Base-by-base conservation (phyloP, 2,888 invertebrate genomes). In the Deilephila porcellus region DNA sequence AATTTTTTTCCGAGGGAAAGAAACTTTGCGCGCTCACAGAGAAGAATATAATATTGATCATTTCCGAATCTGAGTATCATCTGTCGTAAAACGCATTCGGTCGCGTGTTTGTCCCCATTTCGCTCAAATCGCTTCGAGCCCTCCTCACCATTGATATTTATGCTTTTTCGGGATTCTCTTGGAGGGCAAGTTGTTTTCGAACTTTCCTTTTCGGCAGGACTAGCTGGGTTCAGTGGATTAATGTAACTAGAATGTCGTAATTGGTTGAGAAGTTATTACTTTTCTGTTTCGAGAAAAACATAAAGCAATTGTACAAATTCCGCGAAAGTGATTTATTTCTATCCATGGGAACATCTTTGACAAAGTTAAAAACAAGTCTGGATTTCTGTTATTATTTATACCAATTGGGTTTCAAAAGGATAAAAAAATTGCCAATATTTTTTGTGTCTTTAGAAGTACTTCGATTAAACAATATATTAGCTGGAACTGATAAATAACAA, bases 231-330 rank as follows among this genome's bases (percentile, higher is more conserved):
- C 86, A 85, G 84, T 86, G 88, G 88, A 91, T 91, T 90, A 91
- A 91, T 90, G 89, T 91, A 90, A 90, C 89, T 90, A 90, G 88
- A 91, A 89, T 92, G 90, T 89, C 88, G 88, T 92, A 91, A 91
- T 92, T 92, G 91, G 89, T 89, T 87, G 86, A 88, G 86, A 91
- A 90, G 89, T 90, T 91, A 91, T 91, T 89, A 89, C 89, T 90
- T 91, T 89, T 88, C 87, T 88, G 86, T 88, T 87, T 52, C 84
- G 86, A 52, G 52, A 67, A 84, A 89, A 90, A 90, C 89, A 90
- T 90, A 88, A 91, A 90, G 88, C 87, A 90, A 89, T 91, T 88
- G 88, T 88, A 45, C 87, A 88, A 89, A 88, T 89, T 89, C 81
- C 80, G 81, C 77, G 75, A 78, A 84, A 88, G 86, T 90, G 89